Evolutionary conservation across 2,113 vertebrate species (phyloP), one percentile per base, ranked within the genome.

Genomic region (Dryoscopus gambensis): DNA sequence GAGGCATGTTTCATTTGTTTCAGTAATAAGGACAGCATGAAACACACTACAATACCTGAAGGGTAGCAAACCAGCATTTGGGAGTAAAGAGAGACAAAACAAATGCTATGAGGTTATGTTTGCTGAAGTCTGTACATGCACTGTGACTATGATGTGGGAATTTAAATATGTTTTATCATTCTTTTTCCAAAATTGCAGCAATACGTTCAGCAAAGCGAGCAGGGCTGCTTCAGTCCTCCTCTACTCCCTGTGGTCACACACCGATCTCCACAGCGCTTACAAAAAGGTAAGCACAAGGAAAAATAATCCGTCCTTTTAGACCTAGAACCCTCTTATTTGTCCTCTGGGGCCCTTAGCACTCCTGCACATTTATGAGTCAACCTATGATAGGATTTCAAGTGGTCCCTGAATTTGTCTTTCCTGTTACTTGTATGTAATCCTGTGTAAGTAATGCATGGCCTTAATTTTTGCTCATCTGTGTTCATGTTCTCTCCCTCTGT

Each of bases 201-300:
- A 56, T 44, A 74, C 95, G 33, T 96, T 96, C 84, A 98, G 89
- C 87, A 98, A 98, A 91, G 98, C 98, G 4, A 98, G 98, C 33
- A 98, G 97, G 87, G 98, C 98, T 11, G 99, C 99, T 2, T 98
- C 98, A 17, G 47, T 98, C 33, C 97, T 99, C n/a, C 98, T 99
- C 46, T 98, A 98, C 70, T 97, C 96, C 31, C 94, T 99, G 96
- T 99, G 99, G 99, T 96, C 90, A 9, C 98, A 99, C 80, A 96
- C 88, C 0, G 98, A 99, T 40, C 98, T 99, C 33, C 99, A 98
- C 21, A 96, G 50, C 0, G 94, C 95, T 80, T 99, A 98, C 84
- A 99, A 98, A 97, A 99, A 98, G 98, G 99, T 99, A 97, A 97
- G 16, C 57, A 46, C 24, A 44, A 49, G 55, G 9, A 6, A 4